These are phyloP conservation scores for Rhopalosiphum padi DNA, from an alignment of 1,140 invertebrate species.

Conservation along the genomic window DNA sequence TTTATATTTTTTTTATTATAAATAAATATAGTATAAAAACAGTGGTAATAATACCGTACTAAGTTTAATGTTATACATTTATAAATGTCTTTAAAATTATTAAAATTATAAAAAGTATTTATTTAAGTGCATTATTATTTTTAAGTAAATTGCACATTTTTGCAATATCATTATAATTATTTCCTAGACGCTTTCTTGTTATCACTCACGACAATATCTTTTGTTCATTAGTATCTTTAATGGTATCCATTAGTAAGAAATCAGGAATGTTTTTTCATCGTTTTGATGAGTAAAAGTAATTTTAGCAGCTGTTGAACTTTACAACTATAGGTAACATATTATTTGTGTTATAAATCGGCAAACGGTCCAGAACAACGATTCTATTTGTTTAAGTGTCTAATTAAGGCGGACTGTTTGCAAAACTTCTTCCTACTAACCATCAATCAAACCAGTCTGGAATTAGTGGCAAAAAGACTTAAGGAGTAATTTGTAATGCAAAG, in stretches of 20 bases:
- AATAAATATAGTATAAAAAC: too few species aligned
- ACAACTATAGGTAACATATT: constrained; percentile 16
- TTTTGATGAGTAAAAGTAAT: neutral
- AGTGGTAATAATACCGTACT: too few species aligned
- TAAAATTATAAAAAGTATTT: neutral
- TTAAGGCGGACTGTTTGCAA: neutral
- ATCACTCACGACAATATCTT: neutral
- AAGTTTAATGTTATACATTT: too few species aligned
- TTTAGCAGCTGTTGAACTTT: neutral
- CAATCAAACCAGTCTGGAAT: neutral
- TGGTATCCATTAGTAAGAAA: neutral
- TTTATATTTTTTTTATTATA: too few species aligned
- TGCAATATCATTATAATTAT: neutral
- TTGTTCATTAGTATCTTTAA: neutral
- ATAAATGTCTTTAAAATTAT: neutral
- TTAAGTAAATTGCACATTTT: neutral
- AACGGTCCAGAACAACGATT: neutral
- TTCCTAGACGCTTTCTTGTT: neutral
- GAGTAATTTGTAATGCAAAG: neutral
- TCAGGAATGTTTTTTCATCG: neutral
- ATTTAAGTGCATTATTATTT: neutral
- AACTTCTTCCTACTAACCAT: neutral
- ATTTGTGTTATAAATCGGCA: neutral
- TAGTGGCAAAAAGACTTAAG: constrained; percentile 13
- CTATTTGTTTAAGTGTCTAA: neutral